Conservation (phyloP, 2,113 vertebrate species). For the Zosterops pallidus region DNA sequence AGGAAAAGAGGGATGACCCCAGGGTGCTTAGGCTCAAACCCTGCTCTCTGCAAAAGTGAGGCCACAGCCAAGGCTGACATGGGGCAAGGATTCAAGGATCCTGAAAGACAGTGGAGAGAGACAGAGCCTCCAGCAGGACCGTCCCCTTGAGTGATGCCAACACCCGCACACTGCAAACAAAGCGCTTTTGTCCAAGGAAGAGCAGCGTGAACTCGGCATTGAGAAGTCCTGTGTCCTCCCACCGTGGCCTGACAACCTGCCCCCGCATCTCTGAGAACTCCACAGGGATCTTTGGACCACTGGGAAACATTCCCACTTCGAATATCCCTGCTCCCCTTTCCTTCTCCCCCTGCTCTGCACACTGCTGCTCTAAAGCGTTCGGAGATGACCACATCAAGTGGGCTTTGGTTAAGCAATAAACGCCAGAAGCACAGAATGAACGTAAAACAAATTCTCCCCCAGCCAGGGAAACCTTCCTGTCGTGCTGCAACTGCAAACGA, state of each 20-base stretch:
- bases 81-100: not conserved
- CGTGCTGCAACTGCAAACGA: conserved; percentile 43
- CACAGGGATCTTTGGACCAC: not conserved
- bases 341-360: not conserved
- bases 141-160: not conserved
- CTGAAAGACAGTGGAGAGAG: not conserved
- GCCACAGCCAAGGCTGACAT: not conserved
- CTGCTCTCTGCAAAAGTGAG: not conserved
- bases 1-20: not conserved
- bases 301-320: not conserved
- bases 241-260: not conserved
- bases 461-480: conserved; percentile 34
- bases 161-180: not conserved
- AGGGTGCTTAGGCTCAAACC: not conserved
- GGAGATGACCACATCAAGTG: conserved; percentile 44
- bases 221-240: not conserved
- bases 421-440: conserved; percentile 34
- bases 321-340: not conserved
- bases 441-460: conserved; percentile 10
- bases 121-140: not conserved
- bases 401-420: conserved; percentile 58
- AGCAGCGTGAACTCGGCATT: not conserved
- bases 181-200: not conserved
- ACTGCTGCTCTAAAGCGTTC: not conserved
- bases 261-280: not conserved